Base-by-base conservation (phyloP, 2,888 invertebrate genomes). In the Calephelis perditalis region DNA sequence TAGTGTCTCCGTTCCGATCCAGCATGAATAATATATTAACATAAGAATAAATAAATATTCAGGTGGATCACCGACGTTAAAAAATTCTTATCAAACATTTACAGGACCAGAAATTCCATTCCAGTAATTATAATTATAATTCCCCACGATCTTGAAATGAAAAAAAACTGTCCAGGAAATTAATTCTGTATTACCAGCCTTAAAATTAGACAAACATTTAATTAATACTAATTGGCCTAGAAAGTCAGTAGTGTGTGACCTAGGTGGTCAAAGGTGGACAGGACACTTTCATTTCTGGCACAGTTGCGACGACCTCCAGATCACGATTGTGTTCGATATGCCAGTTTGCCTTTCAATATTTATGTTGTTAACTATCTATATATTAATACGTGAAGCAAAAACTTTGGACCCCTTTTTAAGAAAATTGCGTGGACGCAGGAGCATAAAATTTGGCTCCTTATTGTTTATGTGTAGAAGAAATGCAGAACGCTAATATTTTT, bases 261-360 rank as follows among this genome's bases (percentile, higher is more conserved):
- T 82, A 81, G 77, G 67, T 75, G 82, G 81, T 85, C 86, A 87
- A 79, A 86, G 85, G 84, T 84, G 71, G 74, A 72, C 77, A 66
- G 75, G 76, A 75, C 73, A 79, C 86, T 76, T 85, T 86, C 84
- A 81, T 86, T 86, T 74, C 71, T 75, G 74, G 76, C 75, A 76
- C 75, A 70, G 70, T 70, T 68, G 70, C 63, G 61, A 60, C 67
- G 73, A 78, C 76, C 78, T 81, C 70, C 68, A 66, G 63, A 61
- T 62, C 63, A 62, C 54, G 49, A 63, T 66, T 60, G 62, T 60
- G 60, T 60, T 45, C 57, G 57, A 62, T 49, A 61, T 63, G 60
- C 56, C 43, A 58, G 47, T 49, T 26, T 62, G 58, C 63, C 46
- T 56, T 56, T 60, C 55, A 15, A 54, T 60, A 46, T 47, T 26